Conservation (phyloP, 2,888 invertebrate genomes). For the Polydrusus tereticollis region DNA sequence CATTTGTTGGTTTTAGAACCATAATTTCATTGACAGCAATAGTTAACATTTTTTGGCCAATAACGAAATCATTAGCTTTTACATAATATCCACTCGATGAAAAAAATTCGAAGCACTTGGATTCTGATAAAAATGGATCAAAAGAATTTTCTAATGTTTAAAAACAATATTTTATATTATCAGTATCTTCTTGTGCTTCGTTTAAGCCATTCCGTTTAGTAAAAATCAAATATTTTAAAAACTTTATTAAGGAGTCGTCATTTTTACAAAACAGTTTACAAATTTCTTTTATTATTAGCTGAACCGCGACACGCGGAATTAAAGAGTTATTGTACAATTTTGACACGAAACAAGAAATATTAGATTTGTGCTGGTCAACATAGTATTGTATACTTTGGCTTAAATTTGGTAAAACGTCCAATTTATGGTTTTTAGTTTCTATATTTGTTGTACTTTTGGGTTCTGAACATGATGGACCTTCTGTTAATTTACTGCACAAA, state of each 20-base stretch:
- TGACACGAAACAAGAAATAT: background rate
- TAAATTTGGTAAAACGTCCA: too few relatives aligned
- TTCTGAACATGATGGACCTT: too few relatives aligned
- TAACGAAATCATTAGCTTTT: background rate
- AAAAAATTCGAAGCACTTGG: constrained; percentile 24
- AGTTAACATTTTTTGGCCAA: constrained; percentile 17
- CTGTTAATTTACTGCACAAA: too few relatives aligned
- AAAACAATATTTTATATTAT: background rate
- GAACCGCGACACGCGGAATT: background rate
- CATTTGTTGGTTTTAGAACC: constrained; percentile 1
- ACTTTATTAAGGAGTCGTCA: background rate
- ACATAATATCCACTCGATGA: constrained; percentile 1
- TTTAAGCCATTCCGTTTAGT: too few relatives aligned
- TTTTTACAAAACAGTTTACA: background rate
- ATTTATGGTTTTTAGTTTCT: too few relatives aligned
- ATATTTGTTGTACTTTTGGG: too few relatives aligned
- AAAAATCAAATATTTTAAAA: background rate
- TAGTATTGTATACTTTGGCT: too few relatives aligned
- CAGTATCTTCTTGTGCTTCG: too few relatives aligned
- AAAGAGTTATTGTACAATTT: background rate
- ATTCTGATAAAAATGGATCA: constrained; percentile 11
- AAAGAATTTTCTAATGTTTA: background rate
- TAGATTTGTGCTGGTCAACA: too few relatives aligned
- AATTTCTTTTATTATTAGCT: too few relatives aligned
- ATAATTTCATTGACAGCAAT: constrained; percentile 19